Conservation (phyloP, 2,888 invertebrate genomes). For the Toxonevra muliebris region DNA sequence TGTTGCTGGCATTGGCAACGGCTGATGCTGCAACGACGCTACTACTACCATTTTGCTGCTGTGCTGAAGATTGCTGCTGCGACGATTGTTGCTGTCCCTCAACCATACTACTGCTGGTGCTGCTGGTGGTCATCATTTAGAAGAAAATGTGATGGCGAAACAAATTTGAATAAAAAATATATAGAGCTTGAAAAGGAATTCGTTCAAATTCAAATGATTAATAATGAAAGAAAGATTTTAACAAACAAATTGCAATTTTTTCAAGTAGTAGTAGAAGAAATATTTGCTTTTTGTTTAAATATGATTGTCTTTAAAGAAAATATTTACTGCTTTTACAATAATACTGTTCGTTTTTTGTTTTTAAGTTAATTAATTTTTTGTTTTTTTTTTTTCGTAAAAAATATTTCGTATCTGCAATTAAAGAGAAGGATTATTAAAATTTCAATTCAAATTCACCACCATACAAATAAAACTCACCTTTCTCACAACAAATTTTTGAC, state of each 20-base stretch:
- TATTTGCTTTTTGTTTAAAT: slow-evolving; percentile 1
- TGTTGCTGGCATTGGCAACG: slow-evolving; percentile 33
- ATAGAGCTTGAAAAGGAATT: slow-evolving; percentile 12
- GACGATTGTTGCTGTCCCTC: slow-evolving; percentile 80
- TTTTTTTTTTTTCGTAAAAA: background rate
- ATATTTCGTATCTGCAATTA: no score
- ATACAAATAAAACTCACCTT: no score
- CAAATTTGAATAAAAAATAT: slow-evolving; percentile 19
- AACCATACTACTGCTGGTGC: slow-evolving; percentile 59
- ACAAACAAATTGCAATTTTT: slow-evolving; percentile 8
- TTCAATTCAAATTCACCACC: no score
- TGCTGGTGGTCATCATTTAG: slow-evolving; percentile 45
- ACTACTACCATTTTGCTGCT: slow-evolving; percentile 48
- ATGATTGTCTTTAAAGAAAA: slow-evolving; percentile 29
- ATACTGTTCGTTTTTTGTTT: slow-evolving; percentile 35
- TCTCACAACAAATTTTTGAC: no score
- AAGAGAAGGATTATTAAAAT: no score
- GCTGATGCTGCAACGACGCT: slow-evolving; percentile 28
- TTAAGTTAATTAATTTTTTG: slow-evolving; percentile 1
- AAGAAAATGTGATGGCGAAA: slow-evolving; percentile 29
- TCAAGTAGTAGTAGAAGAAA: slow-evolving; percentile 8
- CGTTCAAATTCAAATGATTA: slow-evolving; percentile 27
- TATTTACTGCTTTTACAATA: slow-evolving; percentile 33
- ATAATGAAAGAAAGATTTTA: background rate
- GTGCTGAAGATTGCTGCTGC: slow-evolving; percentile 64